These are phyloP conservation scores for Trematomus loennbergii DNA, from an alignment of 2,113 vertebrate species.

Conservation along the genomic window DNA sequence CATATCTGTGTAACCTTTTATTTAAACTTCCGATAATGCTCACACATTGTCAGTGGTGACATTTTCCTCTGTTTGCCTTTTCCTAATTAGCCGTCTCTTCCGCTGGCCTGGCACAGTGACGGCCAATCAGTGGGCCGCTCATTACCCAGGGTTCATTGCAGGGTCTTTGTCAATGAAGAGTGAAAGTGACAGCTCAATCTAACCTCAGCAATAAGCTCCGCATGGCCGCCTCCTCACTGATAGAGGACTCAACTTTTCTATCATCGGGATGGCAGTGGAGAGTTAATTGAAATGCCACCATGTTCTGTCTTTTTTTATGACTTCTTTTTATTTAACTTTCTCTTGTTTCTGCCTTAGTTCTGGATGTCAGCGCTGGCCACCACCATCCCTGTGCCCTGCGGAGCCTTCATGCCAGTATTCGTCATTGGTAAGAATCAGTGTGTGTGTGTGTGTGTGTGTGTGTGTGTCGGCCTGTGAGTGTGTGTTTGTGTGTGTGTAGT, in stretches of 20 bases:
- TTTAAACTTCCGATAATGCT: not conserved
- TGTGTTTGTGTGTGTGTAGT: no score
- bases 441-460: constrained; percentile 10
- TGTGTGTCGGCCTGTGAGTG: not conserved
- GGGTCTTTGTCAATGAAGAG: constrained; percentile 64
- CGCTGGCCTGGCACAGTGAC: constrained; percentile 22
- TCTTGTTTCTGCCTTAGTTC: constrained; percentile 85
- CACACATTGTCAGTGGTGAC: constrained; percentile 57
- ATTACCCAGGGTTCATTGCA: constrained; percentile 70
- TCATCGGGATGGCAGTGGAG: constrained; percentile 37
- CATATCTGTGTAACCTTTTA: not conserved
- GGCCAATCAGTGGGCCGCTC: constrained; percentile 55
- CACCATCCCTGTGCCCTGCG: constrained; percentile 97
- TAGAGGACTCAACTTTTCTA: constrained; percentile 40
- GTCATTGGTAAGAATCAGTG: constrained; percentile 80
- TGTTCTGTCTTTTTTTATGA: constrained; percentile 32
- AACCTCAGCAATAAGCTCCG: constrained; percentile 47
- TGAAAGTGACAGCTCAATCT: constrained; percentile 71
- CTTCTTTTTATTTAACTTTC: constrained; percentile 27
- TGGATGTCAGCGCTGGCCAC: constrained; percentile 99
- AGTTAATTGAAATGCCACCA: constrained; percentile 68
- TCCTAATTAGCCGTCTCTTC: constrained; percentile 66
- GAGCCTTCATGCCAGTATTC: constrained; percentile 98
- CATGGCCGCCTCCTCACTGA: constrained; percentile 44
- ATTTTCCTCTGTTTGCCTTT: constrained; percentile 62